These are phyloP conservation scores for Cerastoderma edule DNA, from an alignment of 2,888 invertebrate genomes.

Conservation along the genomic window DNA sequence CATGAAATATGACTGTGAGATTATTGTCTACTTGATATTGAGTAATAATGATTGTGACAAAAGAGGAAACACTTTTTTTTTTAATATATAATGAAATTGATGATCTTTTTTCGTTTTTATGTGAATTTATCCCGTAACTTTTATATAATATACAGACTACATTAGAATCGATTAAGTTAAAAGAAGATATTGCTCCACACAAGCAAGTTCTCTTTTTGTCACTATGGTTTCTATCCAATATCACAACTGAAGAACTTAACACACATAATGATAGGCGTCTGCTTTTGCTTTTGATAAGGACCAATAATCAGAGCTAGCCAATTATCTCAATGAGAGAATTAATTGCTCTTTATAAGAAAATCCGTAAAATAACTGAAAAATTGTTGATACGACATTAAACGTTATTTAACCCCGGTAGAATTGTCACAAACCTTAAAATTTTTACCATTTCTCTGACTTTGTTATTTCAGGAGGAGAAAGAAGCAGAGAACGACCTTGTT, in stretches of 20 bases:
- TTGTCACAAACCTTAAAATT: not conserved
- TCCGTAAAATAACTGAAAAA: not conserved
- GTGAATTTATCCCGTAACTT: not conserved
- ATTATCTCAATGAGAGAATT: too few relatives aligned
- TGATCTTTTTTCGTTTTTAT: not conserved
- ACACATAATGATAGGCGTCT: too few relatives aligned
- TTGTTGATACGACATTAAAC: not conserved
- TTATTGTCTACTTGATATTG: not conserved
- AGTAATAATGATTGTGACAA: not conserved
- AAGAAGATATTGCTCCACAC: conserved; percentile 4
- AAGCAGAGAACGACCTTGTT: conserved; percentile 41
- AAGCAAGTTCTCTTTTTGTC: conserved; percentile 12
- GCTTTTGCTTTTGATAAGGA: too few relatives aligned
- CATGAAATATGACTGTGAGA: not conserved
- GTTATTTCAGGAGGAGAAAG: conserved; percentile 45
- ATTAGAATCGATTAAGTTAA: not conserved
- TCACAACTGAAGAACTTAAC: too few relatives aligned
- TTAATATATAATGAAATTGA: not conserved
- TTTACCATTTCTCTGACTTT: not conserved
- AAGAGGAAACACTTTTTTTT: not conserved
- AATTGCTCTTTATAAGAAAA: not conserved
- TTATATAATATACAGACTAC: not conserved
- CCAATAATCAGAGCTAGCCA: too few relatives aligned
- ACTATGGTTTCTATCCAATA: not conserved
- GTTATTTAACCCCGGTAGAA: not conserved